Conservation (phyloP, 2,888 invertebrate species). For the Phymatocera aterrima region DNA sequence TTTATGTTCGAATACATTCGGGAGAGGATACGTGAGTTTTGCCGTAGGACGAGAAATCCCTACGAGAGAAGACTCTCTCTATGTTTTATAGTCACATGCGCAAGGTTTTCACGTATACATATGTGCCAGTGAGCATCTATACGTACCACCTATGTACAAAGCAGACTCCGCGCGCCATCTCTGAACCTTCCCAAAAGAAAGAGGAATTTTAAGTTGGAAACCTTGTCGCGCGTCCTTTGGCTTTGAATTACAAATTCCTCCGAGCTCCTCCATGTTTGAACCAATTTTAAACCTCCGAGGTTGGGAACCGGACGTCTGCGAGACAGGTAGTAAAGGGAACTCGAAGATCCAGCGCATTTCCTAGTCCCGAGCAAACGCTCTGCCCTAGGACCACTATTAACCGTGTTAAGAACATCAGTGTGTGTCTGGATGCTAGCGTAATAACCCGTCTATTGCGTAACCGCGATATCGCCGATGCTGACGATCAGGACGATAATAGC, state of each 20-base stretch:
- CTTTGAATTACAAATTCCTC: slow-evolving; percentile 48
- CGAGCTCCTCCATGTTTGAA: slow-evolving; percentile 35
- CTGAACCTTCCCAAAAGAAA: slow-evolving; percentile 49
- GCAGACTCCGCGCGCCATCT: slow-evolving; percentile 27
- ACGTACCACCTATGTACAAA: too few relatives aligned
- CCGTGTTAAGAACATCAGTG: slow-evolving; percentile 21
- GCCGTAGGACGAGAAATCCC: slow-evolving; percentile 8
- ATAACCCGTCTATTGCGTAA: slow-evolving; percentile 29
- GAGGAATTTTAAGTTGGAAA: slow-evolving; percentile 72
- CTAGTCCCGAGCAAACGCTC: not conserved
- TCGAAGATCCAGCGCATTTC: slow-evolving; percentile 12
- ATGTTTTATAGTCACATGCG: not conserved
- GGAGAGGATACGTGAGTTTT: not conserved
- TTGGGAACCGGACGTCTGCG: slow-evolving; percentile 11
- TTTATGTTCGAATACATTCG: not conserved
- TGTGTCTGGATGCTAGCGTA: not conserved
- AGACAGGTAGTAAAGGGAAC: slow-evolving; percentile 32
- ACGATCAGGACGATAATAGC: slow-evolving; percentile 19
- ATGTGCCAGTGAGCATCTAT: not conserved
- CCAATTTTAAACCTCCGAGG: slow-evolving; percentile 35
- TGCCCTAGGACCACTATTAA: slow-evolving; percentile 33
- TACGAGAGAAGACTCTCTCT: too few relatives aligned
- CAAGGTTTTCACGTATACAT: not conserved
- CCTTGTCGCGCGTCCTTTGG: slow-evolving; percentile 68
- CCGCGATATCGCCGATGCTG: slow-evolving; percentile 32